Evolutionary conservation across 2,113 vertebrate species (phyloP).

Genomic region (Carassius carassius): DNA sequence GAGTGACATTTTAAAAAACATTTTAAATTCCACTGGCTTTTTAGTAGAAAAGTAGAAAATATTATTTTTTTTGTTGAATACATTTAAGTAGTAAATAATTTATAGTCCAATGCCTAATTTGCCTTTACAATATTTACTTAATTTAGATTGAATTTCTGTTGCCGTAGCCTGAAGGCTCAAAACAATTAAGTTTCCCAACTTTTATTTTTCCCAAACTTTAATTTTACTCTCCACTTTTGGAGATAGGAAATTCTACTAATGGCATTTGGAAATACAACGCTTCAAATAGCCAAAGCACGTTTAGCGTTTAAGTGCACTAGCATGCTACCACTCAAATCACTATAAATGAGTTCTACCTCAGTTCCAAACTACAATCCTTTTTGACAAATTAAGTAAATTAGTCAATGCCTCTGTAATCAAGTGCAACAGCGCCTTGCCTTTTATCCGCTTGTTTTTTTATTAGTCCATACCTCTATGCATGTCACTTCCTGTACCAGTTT

Average conservation of each 20-base stretch:
- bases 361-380: conserved; percentile 38
- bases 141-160: not conserved
- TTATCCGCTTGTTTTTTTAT: conserved; percentile 33
- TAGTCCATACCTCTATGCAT: conserved; percentile 21
- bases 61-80: not conserved
- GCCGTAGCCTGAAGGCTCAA: not conserved
- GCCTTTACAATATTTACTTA: conserved; percentile 5
- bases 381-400: conserved; percentile 45
- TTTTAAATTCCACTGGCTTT: not conserved
- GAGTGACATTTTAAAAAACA: not conserved
- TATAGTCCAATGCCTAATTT: conserved; percentile 10
- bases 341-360: conserved; percentile 37
- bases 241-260: conserved; percentile 20
- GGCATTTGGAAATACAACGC: conserved; percentile 13
- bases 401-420: conserved; percentile 35
- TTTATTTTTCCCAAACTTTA: not conserved
- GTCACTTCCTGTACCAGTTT: conserved; percentile 33
- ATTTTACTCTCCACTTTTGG: not conserved
- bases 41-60: not conserved
- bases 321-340: conserved; percentile 17
- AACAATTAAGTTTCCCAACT: conserved; percentile 13
- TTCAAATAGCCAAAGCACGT: conserved; percentile 10
- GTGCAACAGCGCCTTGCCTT: conserved; percentile 12
- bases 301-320: not conserved
- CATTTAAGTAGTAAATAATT: not conserved